These are phyloP conservation scores for Ploceus nigricollis DNA, from an alignment of 2,113 vertebrate species.

Conservation along the genomic window DNA sequence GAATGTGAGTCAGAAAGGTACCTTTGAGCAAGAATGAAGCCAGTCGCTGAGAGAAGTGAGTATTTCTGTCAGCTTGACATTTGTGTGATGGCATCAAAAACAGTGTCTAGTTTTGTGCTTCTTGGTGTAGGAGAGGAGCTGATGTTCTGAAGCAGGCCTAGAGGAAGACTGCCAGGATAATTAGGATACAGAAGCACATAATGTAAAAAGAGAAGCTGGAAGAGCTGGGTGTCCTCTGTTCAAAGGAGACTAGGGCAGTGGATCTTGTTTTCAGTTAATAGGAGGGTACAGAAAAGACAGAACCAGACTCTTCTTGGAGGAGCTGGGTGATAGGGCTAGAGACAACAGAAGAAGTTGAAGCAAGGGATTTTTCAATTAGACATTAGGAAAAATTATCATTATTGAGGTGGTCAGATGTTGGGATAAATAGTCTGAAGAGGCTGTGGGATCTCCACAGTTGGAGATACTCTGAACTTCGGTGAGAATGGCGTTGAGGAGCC, in stretches of 20 bases:
- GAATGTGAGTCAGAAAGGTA: neutral
- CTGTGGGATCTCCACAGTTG: neutral
- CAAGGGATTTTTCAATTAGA: neutral
- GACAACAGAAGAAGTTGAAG: neutral
- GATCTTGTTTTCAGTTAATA: neutral
- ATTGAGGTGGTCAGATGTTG: neutral
- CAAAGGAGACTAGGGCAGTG: neutral
- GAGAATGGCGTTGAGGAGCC: neutral
- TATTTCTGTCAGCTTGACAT: neutral
- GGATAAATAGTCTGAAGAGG: neutral
- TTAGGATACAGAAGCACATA: neutral
- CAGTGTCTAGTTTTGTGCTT: neutral
- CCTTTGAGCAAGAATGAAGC: neutral
- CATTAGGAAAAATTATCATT: neutral
- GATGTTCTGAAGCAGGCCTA: neutral
- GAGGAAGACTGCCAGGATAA: neutral
- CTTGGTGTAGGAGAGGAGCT: neutral
- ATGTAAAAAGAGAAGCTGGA: neutral
- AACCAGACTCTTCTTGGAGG: neutral
- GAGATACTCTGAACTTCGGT: neutral
- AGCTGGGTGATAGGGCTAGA: neutral
- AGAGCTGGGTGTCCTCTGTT: neutral
- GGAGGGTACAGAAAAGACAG: neutral
- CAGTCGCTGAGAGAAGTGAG: neutral
- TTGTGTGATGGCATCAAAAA: neutral